Evolutionary conservation across 2,797 vertebrate genomes (phyloP), one percentile per base, ranked within the genome.

Genomic region (Parauchenoglanis punctatus): DNA sequence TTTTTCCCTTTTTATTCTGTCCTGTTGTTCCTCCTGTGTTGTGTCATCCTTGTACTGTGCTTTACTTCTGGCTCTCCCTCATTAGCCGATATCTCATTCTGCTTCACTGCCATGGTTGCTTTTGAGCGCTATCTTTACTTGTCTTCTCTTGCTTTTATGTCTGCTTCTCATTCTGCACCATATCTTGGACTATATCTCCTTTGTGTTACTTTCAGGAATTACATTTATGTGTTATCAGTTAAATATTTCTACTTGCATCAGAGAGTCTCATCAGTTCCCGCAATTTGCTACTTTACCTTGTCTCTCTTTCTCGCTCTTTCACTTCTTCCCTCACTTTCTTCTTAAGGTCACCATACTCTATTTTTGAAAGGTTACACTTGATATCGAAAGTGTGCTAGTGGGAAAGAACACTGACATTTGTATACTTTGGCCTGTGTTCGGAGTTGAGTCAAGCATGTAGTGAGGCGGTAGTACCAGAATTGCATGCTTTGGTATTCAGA

Each of bases 91-190:
- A 88, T 86, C 68, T 84, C 80, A 72, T 89, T 89, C 73, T 3
- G 40, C 83, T 87, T 88, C 35, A 63, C 75, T 68, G 63, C 40
- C 59, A 8, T 84, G 31, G n/a, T 61, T 20, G 11, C 85, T 78
- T 88, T 87, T 88, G 75, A 25, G 65, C 31, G 86, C 76, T 78
- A 63, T 84, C 78, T 90, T 67, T 31, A 25, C 46, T 75, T 13
- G 28, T 73, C 68, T 73, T 44, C 52, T 54, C 49, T 44, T 11
- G 61, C 81, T 84, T 86, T 86, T 73, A 59, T 70, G 70, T 58
- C 67, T 13, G 28, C 75, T 58, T 88, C 52, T 83, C 68, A n/a
- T 87, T 56, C 88, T 54, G 87, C 86, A 49, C 89, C 88, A 67
- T 81, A 86, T 92, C 83, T 67, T 59, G 87, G 81, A 46, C 88